Evolutionary conservation across 2,113 vertebrate genomes (phyloP).

Genomic region (Ia io): DNA sequence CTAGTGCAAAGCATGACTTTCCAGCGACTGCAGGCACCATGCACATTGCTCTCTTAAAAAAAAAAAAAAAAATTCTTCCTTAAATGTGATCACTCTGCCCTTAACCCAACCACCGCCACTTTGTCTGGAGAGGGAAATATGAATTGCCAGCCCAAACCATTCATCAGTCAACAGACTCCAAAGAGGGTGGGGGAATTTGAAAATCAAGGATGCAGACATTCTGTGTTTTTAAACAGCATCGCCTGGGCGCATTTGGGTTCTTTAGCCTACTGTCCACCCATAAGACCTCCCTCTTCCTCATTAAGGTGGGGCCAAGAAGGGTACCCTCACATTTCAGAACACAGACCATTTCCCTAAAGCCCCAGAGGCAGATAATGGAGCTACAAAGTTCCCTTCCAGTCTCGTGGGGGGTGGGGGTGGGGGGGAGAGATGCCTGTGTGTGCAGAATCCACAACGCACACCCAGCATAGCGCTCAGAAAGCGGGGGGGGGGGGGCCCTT

Average conservation of each 20-base stretch:
- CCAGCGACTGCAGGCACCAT: not conserved
- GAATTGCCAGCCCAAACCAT: constrained; percentile 66
- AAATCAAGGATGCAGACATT: not conserved
- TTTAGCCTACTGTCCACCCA: not conserved
- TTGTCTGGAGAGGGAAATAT: constrained; percentile 71
- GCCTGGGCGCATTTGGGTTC: not conserved
- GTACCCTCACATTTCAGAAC: constrained; percentile 39
- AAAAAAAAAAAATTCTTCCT: constrained; percentile 31
- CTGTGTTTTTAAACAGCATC: constrained; percentile 39
- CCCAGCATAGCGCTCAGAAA: not conserved
- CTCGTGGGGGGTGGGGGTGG: not conserved
- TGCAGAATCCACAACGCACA: not conserved
- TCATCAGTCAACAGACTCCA: constrained; percentile 65
- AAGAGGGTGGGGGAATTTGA: not conserved
- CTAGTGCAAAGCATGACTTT: constrained; percentile 43
- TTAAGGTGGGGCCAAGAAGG: constrained; percentile 58
- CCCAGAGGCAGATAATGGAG: constrained; percentile 33
- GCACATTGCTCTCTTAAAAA: not conserved
- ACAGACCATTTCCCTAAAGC: constrained; percentile 48
- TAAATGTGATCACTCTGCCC: constrained; percentile 16
- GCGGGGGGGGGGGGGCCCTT: not conserved
- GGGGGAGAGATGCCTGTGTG: constrained; percentile 12
- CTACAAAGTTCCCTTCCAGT: constrained; percentile 62
- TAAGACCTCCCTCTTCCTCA: constrained; percentile 55
- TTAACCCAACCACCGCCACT: constrained; percentile 39